Evolutionary conservation across 1,140 invertebrate species (phyloP), one percentile per base, ranked within the genome.

Genomic region (Chironomus striatipennis): DNA sequence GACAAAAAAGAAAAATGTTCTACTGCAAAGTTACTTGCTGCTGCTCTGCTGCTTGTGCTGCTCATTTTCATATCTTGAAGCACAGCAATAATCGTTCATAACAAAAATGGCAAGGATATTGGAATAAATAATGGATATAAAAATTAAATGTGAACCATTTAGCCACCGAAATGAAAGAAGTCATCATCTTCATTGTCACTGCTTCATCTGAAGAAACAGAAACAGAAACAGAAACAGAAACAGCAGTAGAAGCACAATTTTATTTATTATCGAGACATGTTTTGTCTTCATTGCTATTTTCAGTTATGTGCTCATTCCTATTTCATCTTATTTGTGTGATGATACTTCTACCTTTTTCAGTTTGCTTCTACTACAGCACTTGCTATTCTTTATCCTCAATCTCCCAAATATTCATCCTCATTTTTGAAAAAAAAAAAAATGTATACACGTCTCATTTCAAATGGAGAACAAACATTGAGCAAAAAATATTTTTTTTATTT

Each of bases 241-340:
- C 47, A 57, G n/a, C 15, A 1, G 47, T 10, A 15, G 47, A 47
- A 47, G 24, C 24, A 47, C 64, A 67, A 18, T 20, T 70, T 70
- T 70, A 70, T 70, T 70, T 70, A 70, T 70, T 70, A 70, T 70
- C 65, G 18, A 70, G 20, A 70, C 17, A 70, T 70, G 65, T 70
- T 34, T 70, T 70, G 65, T 70, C 65, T 70, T 70, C n/a, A 57
- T 70, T 70, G 65, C 65, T 1, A 70, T 70, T 21, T 20, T 18
- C 18, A 70, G 2, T 57, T 57, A 12, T 18, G n/a, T 70, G n/a
- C 10, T 70, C 18, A 18, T 21, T 57, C n/a, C n/a, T n/a, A n/a
- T n/a, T n/a, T n/a, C n/a, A n/a, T n/a, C 47, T 57, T 15, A n/a
- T 15, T 10, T 15, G 12, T 15, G 47, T n/a, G 47, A 57, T 57